Evolutionary conservation across 2,888 invertebrate genomes (phyloP).

Genomic region (Folsomia manolachei): DNA sequence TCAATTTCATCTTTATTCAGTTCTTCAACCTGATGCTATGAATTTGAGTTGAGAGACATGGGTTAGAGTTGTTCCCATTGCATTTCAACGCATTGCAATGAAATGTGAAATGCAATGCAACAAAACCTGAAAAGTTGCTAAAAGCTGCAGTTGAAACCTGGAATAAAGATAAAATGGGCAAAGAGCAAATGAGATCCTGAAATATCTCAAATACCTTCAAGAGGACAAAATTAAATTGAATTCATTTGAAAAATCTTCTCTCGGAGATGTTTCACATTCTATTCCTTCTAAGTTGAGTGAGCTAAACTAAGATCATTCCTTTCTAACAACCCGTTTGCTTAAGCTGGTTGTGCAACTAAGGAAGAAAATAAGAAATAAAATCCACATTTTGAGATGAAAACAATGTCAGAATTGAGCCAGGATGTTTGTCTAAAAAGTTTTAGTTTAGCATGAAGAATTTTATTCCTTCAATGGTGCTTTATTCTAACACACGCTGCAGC

Average conservation of each 20-base stretch:
- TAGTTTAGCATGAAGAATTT: no score
- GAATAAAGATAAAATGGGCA: background rate
- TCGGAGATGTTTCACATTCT: constrained; percentile 1
- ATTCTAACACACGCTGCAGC: no score
- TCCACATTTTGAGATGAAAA: background rate
- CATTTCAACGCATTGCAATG: no score
- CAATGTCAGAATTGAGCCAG: background rate
- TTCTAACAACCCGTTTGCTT: background rate
- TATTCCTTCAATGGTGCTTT: no score
- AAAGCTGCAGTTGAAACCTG: background rate
- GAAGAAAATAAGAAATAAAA: background rate
- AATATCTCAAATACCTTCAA: constrained; percentile 8
- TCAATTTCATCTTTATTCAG: no score
- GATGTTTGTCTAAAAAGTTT: no score
- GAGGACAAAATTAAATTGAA: constrained; percentile 8
- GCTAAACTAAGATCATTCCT: no score
- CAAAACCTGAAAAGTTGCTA: constrained; percentile 6
- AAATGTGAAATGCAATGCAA: no score
- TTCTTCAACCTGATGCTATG: no score
- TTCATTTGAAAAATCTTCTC: constrained; percentile 1
- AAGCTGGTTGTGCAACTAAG: background rate
- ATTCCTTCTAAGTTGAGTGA: background rate
- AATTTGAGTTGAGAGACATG: no score
- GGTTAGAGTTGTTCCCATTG: no score
- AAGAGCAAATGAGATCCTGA: constrained; percentile 3